Conservation (phyloP, 2,888 invertebrate species). For the Perithous albicinctus region DNA sequence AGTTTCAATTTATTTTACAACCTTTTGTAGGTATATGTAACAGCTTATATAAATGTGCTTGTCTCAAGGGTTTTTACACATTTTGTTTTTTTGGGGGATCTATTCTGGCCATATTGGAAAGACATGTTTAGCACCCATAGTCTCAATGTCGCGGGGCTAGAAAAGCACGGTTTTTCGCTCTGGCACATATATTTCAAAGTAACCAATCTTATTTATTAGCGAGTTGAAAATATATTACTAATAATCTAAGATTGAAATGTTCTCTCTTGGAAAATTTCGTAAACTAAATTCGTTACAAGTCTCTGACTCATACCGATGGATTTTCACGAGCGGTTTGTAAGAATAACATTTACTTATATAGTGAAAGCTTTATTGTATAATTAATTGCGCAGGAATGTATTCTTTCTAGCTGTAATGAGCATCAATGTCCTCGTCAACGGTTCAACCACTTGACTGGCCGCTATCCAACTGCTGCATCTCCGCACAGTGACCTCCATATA, state of each 20-base stretch:
- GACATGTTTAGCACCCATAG: not conserved
- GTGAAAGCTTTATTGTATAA: not conserved
- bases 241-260: not conserved
- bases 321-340: not conserved
- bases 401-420: slow-evolving; percentile 49
- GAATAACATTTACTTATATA: not conserved
- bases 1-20: no score
- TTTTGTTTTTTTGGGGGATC: no score
- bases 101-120: slow-evolving; percentile 26
- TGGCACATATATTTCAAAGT: not conserved
- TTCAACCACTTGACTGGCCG: slow-evolving; percentile 47
- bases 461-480: slow-evolving; percentile 64
- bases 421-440: slow-evolving; percentile 56
- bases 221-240: not conserved
- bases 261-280: no score
- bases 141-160: not conserved
- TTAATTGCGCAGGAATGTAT: slow-evolving; percentile 34
- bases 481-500: slow-evolving; percentile 37
- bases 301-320: no score
- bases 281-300: no score
- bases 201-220: not conserved
- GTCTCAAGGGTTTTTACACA: no score
- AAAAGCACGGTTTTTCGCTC: not conserved
- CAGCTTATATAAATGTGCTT: no score
- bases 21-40: no score